Base-by-base conservation (phyloP, 1,140 invertebrate species). In the Mesaphorura yosii region DNA sequence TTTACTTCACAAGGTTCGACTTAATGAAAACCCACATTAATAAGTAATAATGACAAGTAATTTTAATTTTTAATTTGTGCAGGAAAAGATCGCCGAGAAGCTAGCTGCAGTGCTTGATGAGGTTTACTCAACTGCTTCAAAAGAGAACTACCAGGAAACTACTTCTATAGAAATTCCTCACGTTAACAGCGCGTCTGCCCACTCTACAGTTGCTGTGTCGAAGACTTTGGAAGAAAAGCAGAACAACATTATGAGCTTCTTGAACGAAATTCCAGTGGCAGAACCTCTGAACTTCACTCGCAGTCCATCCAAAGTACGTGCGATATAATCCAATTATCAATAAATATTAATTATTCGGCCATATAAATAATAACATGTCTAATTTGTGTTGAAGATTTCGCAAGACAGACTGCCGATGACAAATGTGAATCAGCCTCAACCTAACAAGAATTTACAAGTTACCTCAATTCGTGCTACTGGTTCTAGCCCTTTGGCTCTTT, bases 191-290 rank as follows among this genome's bases (percentile, higher is more conserved):
- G 44, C 7, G 25, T 5, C 23, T 27, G 14, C 12, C 6, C 19
- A 26, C 0, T 7, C 26, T 27, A 22, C 17, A 38, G 28, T 15
- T 23, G 17, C 25, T 28, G 5, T 14, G 12, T 26, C 3, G 5
- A 25, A 17, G n/a, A 23, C 10, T 19, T n/a, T 5, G 12, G 25
- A 20, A 29, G 15, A 28, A 0, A 41, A n/a, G 40, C 45, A 40
- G 10, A 27, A 40, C 20, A 55, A 23, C 27, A 48, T 55, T 22
- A 22, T 41, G 14, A 20, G 45, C 25, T 55, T 55, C 37, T 12
- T 55, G 5, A 47, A 48, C 27, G 44, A 48, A 20, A 48, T 55
- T 22, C 53, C 45, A 15, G 34, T 38, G n/a, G 34, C 17, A 27
- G 48, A 34, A 12, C 20, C 27, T 2, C 31, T 25, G 3, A 55